phyloP scores from a whole-genome alignment of 1,140 invertebrate species.

The Drosophila tsacasi region DNA sequence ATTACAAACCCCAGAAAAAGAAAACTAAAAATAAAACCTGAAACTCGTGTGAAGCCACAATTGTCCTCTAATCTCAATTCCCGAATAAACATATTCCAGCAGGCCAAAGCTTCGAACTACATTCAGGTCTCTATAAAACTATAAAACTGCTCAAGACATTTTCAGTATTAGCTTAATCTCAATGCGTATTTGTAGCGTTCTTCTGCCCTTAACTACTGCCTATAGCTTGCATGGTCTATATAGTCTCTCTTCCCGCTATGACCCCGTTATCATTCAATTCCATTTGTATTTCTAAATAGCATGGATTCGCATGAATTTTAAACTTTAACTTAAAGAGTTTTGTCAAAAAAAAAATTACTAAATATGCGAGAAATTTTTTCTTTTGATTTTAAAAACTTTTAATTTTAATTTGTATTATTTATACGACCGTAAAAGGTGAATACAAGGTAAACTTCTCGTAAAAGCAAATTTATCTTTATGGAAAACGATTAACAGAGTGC shows the following conservation, averaged over 20 bases:
- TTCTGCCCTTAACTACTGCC: not conserved
- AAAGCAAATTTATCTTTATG: too few relatives aligned
- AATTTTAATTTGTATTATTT: too few relatives aligned
- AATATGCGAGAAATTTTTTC: too few relatives aligned
- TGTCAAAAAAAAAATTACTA: too few relatives aligned
- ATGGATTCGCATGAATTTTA: slow-evolving; percentile 8
- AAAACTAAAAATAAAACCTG: slow-evolving; percentile 3
- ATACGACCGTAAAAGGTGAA: too few relatives aligned
- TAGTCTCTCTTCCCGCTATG: not conserved
- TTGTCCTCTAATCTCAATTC: slow-evolving; percentile 13
- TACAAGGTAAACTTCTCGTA: too few relatives aligned
- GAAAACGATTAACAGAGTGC: too few relatives aligned
- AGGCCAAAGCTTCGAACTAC: slow-evolving; percentile 21
- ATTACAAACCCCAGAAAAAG: slow-evolving; percentile 23
- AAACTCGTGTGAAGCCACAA: slow-evolving; percentile 33
- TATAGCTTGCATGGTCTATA: slow-evolving; percentile 18
- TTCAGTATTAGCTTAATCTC: slow-evolving; percentile 7
- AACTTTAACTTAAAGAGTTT: not conserved
- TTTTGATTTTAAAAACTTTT: too few relatives aligned
- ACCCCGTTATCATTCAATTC: too few relatives aligned
- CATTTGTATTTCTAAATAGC: not conserved
- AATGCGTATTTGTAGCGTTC: slow-evolving; percentile 21
- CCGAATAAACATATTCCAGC: slow-evolving; percentile 8
- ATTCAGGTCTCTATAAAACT: slow-evolving; percentile 25
- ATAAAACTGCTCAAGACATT: slow-evolving; percentile 23